Evolutionary conservation across 2,113 vertebrate genomes (phyloP), one percentile per base, ranked within the genome.

Genomic region (Naja naja): DNA sequence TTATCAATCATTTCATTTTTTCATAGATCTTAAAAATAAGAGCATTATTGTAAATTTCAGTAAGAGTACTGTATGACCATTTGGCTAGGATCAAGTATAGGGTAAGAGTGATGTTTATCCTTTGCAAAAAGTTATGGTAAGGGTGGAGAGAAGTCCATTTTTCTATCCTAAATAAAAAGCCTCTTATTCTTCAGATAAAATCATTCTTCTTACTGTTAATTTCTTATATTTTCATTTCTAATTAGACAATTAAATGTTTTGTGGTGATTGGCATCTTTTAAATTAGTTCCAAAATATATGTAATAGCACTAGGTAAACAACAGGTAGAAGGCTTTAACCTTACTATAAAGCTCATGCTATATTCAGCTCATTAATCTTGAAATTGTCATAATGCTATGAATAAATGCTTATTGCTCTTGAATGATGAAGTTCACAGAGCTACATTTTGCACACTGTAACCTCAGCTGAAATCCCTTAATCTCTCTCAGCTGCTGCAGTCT

Each of bases 381-480:
- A 92, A 39, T 47, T 88, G n/a, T 27, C 58, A 43, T 39, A 45
- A n/a, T 55, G 47, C 54, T 60, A 87, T 7, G 27, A 43, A 87
- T 91, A 16, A 87, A 90, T 43, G 45, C 54, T 55, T 54, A 49
- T 56, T 47, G 74, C 74, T 53, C 6, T 23, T 43, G 55, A 86
- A 90, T 64, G 88, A n/a, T 20, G 54, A 89, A 74, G 69, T 58
- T 89, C 22, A n/a, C 52, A 90, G 74, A 92, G 34, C 64, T 58
- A 39, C 74, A 90, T 91, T 53, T 20, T 4, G 92, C 12, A 81
- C 87, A 58, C 64, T 64, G 86, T 49, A n/a, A 89, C 89, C 56
- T 93, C 20, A 93, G 5, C 91, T 95, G 94, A 94, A 95, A 91
- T 74, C 92, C 69, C 89, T 94, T 93, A 92, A 96, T 91, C 74